Base-by-base conservation (phyloP, 2,888 invertebrate genomes). In the Rhagophthalmus giganteus region DNA sequence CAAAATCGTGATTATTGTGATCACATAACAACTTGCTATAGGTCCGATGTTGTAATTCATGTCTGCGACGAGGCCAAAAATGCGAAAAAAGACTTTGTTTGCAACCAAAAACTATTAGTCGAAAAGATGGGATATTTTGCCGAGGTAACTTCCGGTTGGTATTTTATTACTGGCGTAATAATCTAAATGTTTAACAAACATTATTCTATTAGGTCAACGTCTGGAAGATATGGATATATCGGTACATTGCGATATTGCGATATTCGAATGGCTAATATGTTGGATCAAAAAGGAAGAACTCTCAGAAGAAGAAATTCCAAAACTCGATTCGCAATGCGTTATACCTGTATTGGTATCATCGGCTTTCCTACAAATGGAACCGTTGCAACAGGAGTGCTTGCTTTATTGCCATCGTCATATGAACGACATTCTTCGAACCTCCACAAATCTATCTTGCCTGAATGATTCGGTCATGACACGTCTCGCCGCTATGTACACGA, bases 81-180 rank as follows among this genome's bases (percentile, higher is more conserved):
- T 41, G 77, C 88, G 47, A 92, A 90, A 59, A 88, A 89, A 67
- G 93, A 94, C 71, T 97, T 96, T 71, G 80, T 84, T 40, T 96
- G 96, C 68, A 86, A 91, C 0, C 90, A 94, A 70, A 87, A 86
- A 63, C 76, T 95, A 39, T 78, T 96, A 9, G 84, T 94, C 0
- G 84, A 86, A 41, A 93, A 95, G 76, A 96, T 96, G 94, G 92
- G 92, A 7, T 97, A 96, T 70, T 97, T 96, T 74, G 91, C 91
- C 6, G 90, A 91, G 67, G 90, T 93, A 2, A 90, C 90, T 0
- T 84, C 86, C 9, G 90, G 84, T 65, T 65, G 46, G 44, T 14
- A 20, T n/a, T 7, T n/a, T n/a, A n/a, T n/a, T n/a, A n/a, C n/a
- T n/a, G n/a, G n/a, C n/a, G n/a, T n/a, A n/a, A n/a, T n/a, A n/a